A percentile compares a stretch with the other conserved stretches of the same genome.
phyloP scores from a whole-genome alignment of 2,888 invertebrate genomes.

The Philhelius pedissequus region DNA sequence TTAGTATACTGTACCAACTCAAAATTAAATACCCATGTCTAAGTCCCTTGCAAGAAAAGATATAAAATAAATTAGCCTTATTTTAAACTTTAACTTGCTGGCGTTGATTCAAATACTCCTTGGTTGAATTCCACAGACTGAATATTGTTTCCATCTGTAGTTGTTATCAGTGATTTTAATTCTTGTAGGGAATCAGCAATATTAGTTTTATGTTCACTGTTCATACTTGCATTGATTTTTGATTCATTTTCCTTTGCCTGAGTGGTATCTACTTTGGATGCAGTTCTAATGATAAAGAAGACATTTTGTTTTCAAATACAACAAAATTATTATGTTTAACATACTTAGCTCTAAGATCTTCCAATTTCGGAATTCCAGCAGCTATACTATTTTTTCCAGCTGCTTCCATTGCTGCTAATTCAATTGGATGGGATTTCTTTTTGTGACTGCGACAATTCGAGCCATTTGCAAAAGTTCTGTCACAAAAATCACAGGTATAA shows the following conservation, averaged over 20 bases:
- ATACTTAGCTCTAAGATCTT: conserved; percentile 76
- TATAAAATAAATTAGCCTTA: neutral
- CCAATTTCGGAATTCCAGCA: conserved; percentile 75
- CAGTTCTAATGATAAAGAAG: conserved; percentile 11
- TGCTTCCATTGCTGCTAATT: conserved; percentile 77
- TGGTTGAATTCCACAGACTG: conserved; percentile 2
- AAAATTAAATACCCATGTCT: neutral
- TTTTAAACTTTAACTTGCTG: conserved; percentile 11
- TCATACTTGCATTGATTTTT: conserved; percentile 1
- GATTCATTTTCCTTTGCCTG: neutral
- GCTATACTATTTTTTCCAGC: conserved; percentile 73
- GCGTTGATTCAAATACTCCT: conserved; percentile 14
- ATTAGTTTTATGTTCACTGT: neutral
- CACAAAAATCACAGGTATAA: conserved; percentile 78
- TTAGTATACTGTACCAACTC: no score
- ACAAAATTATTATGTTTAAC: conserved; percentile 15
- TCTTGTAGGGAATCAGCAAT: conserved; percentile 13
- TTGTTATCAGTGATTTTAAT: conserved; percentile 1
- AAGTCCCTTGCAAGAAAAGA: neutral
- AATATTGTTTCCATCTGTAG: neutral
- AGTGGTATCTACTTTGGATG: conserved; percentile 3
- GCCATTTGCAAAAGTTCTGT: conserved; percentile 77
- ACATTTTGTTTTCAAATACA: neutral
- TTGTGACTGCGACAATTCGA: conserved; percentile 79
- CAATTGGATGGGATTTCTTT: conserved; percentile 77